Conservation (phyloP, 1,140 invertebrate species). For the Hylyphantes graminicola region DNA sequence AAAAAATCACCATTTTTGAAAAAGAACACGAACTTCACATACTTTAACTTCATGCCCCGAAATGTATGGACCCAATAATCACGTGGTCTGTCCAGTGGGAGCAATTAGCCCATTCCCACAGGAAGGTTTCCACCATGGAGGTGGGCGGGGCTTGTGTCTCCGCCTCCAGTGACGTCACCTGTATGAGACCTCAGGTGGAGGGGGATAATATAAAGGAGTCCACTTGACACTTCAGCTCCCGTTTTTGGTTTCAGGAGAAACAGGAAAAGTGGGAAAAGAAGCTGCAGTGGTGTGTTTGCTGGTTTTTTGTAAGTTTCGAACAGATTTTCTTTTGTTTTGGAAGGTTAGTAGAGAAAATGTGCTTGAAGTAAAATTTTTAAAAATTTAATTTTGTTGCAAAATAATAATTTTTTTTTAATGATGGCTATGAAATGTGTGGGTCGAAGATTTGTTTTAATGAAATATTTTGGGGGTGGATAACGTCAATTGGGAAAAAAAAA, state of each 20-base stretch:
- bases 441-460: too few relatives aligned
- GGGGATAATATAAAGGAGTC: constrained; percentile 21
- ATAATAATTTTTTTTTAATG: too few relatives aligned
- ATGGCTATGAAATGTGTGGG: too few relatives aligned
- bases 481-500: too few relatives aligned
- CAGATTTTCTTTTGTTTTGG: too few relatives aligned
- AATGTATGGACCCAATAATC: constrained; percentile 8
- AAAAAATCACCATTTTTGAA: too few relatives aligned
- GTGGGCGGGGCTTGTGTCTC: constrained; percentile 1
- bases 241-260: constrained; percentile 10
- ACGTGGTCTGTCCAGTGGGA: not conserved
- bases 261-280: constrained; percentile 4
- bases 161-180: constrained; percentile 27
- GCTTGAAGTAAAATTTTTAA: too few relatives aligned
- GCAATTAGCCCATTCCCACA: constrained; percentile 4
- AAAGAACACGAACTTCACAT: too few relatives aligned
- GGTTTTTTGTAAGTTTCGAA: not conserved
- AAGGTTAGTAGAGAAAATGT: too few relatives aligned
- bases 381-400: too few relatives aligned
- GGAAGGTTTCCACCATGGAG: not conserved
- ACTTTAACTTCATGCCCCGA: not conserved
- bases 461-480: too few relatives aligned
- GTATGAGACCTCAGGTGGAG: constrained; percentile 1
- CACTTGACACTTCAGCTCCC: constrained; percentile 7
- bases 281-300: constrained; percentile 3